Evolutionary conservation across 1,140 invertebrate species (phyloP).

Genomic region (Oryctes rhinoceros): DNA sequence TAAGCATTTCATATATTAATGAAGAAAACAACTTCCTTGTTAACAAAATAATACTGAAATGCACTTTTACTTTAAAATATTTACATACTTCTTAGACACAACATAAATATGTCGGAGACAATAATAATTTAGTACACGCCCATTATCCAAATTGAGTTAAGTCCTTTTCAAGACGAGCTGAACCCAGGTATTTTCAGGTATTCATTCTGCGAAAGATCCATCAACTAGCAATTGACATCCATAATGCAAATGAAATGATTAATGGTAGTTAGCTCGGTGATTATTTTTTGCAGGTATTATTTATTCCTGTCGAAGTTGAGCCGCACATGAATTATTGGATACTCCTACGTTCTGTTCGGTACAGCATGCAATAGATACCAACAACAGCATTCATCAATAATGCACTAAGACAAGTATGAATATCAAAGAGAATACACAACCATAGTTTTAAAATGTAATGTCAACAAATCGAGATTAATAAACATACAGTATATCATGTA

Average conservation of each 20-base stretch:
- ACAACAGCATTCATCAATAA: neutral
- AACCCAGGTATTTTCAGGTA: neutral
- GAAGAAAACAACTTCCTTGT: too few species aligned
- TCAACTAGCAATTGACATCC: neutral
- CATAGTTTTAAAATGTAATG: too few species aligned
- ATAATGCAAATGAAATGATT: slow-evolving; percentile 29
- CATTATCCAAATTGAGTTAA: too few species aligned
- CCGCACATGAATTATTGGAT: neutral
- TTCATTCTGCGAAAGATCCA: neutral
- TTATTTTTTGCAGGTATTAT: slow-evolving; percentile 15
- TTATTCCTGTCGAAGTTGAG: slow-evolving; percentile 26
- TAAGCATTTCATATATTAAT: too few species aligned
- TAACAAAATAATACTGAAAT: too few species aligned
- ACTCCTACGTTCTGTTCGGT: neutral
- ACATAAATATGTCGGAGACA: too few species aligned
- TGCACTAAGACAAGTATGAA: neutral
- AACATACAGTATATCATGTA: too few species aligned
- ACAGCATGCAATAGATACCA: neutral
- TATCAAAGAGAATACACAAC: neutral
- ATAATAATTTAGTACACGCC: too few species aligned
- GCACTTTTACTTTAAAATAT: too few species aligned
- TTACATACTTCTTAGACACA: too few species aligned
- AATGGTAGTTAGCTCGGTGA: neutral
- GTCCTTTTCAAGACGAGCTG: neutral
- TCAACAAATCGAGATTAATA: too few species aligned